Base-by-base conservation (phyloP, 2,888 invertebrate species). In the Nephrotoma guestfalica region DNA sequence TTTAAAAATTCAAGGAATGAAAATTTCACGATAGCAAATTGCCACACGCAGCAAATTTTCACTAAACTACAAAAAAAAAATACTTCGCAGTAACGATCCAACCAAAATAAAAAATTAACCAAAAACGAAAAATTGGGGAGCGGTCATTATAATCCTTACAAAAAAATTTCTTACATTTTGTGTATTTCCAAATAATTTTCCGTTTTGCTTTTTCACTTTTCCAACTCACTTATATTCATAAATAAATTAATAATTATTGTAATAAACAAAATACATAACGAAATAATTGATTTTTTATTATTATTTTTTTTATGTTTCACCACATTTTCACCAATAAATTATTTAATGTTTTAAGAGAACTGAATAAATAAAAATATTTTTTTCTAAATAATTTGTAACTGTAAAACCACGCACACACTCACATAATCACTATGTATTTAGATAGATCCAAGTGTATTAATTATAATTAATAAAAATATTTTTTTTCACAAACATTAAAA, bases 101-200 rank as follows among this genome's bases (percentile, higher is more conserved):
- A 51, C 15, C 18, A 71, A 71, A 71, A 18, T 30, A 71, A 18
- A 71, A 71, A 6, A 9, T 71, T 71, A 42, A n/a, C n/a, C n/a
- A n/a, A n/a, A 84, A 84, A 6, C n/a, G 84, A n/a, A 84, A 84
- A 84, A 84, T 71, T 71, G 84, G 84, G 84, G 84, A 84, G 84
- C 84, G 84, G 84, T 84, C 84, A 84, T 84, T 84, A 84, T 84
- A 84, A 41, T 84, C 84, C 84, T 84, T 42, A 41, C 1, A 47
- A 13, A 47, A 84, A 84, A 84, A 42, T 41, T 84, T 41, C 84
- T 84, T 84, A 84, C 41, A 9, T 15, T 84, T 84, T 84, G n/a
- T 84, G 71, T 71, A 71, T 71, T 71, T 71, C 30, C 18, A 71
- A 71, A 71, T 71, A 71, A 71, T 71, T 71, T 71, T 71, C 71